phyloP scores from a whole-genome alignment of 2,113 vertebrate species.

The Pelecanus crispus region DNA sequence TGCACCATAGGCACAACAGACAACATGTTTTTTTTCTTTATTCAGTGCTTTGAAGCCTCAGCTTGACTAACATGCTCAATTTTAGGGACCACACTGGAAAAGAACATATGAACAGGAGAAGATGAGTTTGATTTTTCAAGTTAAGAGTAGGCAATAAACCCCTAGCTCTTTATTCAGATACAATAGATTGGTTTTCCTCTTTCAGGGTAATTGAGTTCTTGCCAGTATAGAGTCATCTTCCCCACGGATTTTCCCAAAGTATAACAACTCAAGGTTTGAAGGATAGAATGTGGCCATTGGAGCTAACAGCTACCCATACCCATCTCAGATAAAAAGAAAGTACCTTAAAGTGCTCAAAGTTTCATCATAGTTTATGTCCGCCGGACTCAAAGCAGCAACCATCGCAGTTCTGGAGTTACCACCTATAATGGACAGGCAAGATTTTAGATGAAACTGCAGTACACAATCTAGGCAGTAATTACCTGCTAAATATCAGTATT shows the following conservation, averaged over 20 bases:
- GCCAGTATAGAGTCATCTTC: background rate
- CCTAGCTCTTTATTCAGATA: background rate
- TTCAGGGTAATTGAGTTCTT: background rate
- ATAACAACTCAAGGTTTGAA: background rate
- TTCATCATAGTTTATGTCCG: constrained; percentile 98
- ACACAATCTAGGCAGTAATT: background rate
- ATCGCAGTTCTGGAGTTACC: constrained; percentile 98
- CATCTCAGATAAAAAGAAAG: background rate
- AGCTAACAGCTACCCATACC: background rate
- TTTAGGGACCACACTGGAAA: background rate
- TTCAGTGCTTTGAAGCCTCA: background rate
- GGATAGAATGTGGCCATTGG: background rate
- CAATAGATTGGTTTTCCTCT: background rate
- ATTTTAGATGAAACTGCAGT: background rate
- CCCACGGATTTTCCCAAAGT: background rate
- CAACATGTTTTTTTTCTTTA: background rate
- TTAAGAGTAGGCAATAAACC: background rate
- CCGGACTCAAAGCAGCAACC: constrained; percentile 97
- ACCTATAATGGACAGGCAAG: constrained; percentile 41
- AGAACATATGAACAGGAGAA: background rate
- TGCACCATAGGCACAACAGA: background rate
- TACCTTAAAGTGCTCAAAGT: constrained; percentile 98
- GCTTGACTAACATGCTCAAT: background rate
- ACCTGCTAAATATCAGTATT: background rate
- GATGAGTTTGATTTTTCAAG: background rate